Percentiles rank a stretch among this genome's conserved stretches.
These are phyloP conservation scores for Mystacornis crossleyi DNA, from an alignment of 2,113 vertebrate species.

Conservation along the genomic window DNA sequence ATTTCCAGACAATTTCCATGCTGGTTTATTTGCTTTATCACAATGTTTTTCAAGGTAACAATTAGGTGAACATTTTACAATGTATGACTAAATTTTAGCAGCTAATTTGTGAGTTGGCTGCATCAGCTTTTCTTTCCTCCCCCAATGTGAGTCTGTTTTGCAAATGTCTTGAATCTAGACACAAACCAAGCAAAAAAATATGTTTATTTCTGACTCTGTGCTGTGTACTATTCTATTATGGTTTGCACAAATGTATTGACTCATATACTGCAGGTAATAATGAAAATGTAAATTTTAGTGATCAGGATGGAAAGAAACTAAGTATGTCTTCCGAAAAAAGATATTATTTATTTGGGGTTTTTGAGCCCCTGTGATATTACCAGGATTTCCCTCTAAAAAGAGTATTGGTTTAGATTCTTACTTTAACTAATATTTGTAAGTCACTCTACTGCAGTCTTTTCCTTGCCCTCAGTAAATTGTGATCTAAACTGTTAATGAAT, in stretches of 20 bases:
- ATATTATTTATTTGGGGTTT: not conserved
- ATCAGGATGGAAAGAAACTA: not conserved
- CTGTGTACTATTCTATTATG: not conserved
- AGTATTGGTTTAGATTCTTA: not conserved
- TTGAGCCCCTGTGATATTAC: not conserved
- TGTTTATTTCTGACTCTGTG: not conserved
- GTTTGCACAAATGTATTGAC: not conserved
- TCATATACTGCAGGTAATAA: fast-evolving
- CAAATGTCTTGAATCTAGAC: not conserved
- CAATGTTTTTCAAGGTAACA: not conserved
- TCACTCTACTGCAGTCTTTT: not conserved
- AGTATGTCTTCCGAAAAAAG: not conserved
- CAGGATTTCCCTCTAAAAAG: not conserved
- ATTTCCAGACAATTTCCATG: not conserved
- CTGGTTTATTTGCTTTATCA: not conserved
- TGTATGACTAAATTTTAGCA: not conserved
- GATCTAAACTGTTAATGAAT: not conserved
- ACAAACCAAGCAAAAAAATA: not conserved
- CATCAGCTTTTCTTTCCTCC: not conserved
- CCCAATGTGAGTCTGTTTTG: fast-evolving
- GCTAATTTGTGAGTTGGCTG: not conserved
- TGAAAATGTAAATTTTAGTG: not conserved
- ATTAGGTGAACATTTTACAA: not conserved
- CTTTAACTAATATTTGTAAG: not conserved
- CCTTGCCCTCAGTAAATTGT: not conserved